phyloP scores from a whole-genome alignment of 2,113 vertebrate species.

The Macrotis lagotis region DNA sequence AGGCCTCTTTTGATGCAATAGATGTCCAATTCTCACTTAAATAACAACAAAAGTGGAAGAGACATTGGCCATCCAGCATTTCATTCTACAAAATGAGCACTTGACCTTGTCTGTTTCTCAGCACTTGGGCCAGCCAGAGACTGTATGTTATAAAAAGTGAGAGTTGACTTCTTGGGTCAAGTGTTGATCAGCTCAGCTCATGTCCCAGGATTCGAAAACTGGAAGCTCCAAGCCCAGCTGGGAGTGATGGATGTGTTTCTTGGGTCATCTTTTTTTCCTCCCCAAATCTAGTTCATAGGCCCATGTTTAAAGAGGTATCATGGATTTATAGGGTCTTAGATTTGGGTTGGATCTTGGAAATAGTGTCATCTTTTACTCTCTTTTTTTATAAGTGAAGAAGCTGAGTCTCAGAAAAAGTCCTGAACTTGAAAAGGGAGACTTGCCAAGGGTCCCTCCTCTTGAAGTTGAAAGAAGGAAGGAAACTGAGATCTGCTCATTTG shows the following conservation, averaged over 20 bases:
- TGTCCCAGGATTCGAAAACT: neutral
- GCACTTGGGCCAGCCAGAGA: neutral
- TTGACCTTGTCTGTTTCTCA: neutral
- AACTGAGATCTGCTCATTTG: neutral
- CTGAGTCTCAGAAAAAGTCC: neutral
- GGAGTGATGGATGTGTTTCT: neutral
- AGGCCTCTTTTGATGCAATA: neutral
- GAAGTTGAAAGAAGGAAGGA: neutral
- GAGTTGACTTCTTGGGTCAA: neutral
- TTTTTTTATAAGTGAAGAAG: neutral
- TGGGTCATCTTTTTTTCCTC: neutral
- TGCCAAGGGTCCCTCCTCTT: neutral
- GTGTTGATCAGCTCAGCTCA: neutral
- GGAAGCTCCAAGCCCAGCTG: neutral
- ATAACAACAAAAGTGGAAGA: neutral
- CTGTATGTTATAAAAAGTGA: neutral
- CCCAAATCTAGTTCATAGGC: neutral
- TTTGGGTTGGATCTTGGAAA: neutral
- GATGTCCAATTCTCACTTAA: neutral
- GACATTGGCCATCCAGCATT: neutral
- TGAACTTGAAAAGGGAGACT: too few species aligned
- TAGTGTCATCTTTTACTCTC: neutral
- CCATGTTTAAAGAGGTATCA: neutral
- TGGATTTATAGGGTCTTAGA: neutral
- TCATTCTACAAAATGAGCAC: neutral